Percentiles rank a stretch among this genome's conserved stretches.
Conservation (phyloP, 2,797 vertebrate species). For the Thunnus albacares region DNA sequence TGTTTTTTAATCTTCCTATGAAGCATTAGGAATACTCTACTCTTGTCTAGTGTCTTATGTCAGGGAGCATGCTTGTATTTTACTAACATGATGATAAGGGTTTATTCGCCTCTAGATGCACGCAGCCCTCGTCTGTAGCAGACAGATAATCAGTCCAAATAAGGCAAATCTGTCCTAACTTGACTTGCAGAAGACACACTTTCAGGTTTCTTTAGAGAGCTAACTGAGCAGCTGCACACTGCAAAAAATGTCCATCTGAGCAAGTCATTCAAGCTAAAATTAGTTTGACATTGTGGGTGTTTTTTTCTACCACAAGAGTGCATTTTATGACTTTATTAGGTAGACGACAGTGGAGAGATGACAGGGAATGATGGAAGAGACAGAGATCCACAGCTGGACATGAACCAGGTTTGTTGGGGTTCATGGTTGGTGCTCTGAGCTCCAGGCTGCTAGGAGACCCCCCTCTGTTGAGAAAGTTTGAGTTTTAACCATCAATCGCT, state of each 20-base stretch:
- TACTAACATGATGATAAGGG: background rate
- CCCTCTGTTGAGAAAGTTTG: background rate
- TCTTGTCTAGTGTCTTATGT: conserved; percentile 9
- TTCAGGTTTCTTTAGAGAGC: conserved; percentile 1
- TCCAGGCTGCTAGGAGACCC: too few relatives aligned
- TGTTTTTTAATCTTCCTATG: conserved; percentile 13
- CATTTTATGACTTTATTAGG: too few relatives aligned
- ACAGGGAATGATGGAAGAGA: background rate
- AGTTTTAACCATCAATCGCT: background rate
- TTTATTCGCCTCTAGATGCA: background rate
- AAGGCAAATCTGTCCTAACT: conserved; percentile 19
- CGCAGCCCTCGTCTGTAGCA: background rate
- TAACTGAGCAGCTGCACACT: conserved; percentile 6
- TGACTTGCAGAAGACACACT: conserved; percentile 29
- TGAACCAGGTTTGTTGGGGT: background rate
- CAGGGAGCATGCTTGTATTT: background rate
- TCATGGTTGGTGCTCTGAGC: background rate
- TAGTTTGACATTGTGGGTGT: background rate
- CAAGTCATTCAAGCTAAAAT: background rate
- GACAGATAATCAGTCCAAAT: conserved; percentile 38
- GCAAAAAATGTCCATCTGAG: conserved; percentile 4
- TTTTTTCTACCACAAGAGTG: too few relatives aligned
- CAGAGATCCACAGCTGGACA: background rate
- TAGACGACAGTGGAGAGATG: background rate
- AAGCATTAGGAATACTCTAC: conserved; percentile 1